Conservation (phyloP, 2,797 vertebrate species). For the Streptopelia turtur region DNA sequence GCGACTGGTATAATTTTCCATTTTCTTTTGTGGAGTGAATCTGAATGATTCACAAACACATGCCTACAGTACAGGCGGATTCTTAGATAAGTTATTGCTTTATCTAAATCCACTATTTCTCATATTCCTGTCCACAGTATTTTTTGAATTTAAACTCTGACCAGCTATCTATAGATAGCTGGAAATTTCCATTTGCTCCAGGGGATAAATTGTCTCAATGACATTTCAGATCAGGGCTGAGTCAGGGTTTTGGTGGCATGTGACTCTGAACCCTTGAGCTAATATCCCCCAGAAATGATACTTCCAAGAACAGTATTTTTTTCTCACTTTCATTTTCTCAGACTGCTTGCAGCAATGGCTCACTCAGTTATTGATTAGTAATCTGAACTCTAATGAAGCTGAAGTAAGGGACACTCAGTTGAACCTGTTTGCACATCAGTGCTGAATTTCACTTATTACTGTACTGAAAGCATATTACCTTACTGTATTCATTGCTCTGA, state of each 20-base stretch:
- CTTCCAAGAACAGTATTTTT: slow-evolving; percentile 22
- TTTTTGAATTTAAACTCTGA: neutral
- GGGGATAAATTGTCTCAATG: neutral
- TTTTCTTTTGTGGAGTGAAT: neutral
- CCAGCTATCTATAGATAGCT: neutral
- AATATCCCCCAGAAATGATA: slow-evolving; percentile 9
- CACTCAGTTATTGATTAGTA: neutral
- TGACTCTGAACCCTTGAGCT: neutral
- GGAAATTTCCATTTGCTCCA: neutral
- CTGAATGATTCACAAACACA: neutral
- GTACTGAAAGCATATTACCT: slow-evolving; percentile 11
- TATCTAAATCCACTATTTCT: neutral
- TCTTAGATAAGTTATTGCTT: neutral
- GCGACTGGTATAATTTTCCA: neutral
- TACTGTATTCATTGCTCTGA: neutral
- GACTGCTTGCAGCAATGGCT: neutral
- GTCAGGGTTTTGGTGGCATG: neutral
- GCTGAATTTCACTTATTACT: slow-evolving; percentile 35
- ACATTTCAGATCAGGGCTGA: slow-evolving; percentile 5
- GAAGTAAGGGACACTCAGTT: neutral
- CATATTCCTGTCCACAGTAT: neutral
- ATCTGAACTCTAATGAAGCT: slow-evolving; percentile 38
- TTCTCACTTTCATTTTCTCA: slow-evolving; percentile 16
- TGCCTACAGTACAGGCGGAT: neutral
- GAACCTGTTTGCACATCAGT: slow-evolving; percentile 2